phyloP scores from a whole-genome alignment of 2,888 invertebrate species.

The Steinernema carpocapsae region DNA sequence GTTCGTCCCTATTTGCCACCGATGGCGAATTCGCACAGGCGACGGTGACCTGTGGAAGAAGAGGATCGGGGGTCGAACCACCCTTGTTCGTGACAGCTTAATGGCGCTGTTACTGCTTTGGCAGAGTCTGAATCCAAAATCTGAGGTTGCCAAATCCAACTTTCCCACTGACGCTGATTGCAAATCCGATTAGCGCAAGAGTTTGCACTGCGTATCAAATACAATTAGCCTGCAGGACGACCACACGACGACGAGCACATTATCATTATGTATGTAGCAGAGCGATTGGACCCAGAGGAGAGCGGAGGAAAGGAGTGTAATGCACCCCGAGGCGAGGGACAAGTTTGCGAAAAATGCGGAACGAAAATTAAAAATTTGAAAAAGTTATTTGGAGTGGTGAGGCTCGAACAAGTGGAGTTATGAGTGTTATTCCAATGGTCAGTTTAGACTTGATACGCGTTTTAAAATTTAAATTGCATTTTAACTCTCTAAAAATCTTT shows the following conservation, averaged over 20 bases:
- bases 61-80: not conserved
- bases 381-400: no score
- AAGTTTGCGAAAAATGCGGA: not conserved
- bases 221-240: slow-evolving; percentile 12
- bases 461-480: no score
- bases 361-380: not conserved
- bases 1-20: slow-evolving; percentile 35
- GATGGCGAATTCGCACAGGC: not conserved
- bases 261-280: slow-evolving; percentile 20
- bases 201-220: slow-evolving; percentile 31
- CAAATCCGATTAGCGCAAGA: slow-evolving; percentile 23
- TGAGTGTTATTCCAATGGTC: no score
- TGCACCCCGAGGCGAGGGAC: not conserved
- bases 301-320: not conserved
- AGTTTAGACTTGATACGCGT: no score
- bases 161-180: slow-evolving; percentile 10
- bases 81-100: not conserved
- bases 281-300: not conserved
- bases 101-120: not conserved
- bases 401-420: no score
- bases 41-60: not conserved
- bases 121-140: not conserved
- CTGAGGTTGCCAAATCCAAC: not conserved
- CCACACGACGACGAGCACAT: not conserved
- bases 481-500: no score